A percentile compares a stretch with the other conserved stretches of the same genome.
phyloP scores from a whole-genome alignment of 1,140 invertebrate genomes.

The Diorhabda elongata region DNA sequence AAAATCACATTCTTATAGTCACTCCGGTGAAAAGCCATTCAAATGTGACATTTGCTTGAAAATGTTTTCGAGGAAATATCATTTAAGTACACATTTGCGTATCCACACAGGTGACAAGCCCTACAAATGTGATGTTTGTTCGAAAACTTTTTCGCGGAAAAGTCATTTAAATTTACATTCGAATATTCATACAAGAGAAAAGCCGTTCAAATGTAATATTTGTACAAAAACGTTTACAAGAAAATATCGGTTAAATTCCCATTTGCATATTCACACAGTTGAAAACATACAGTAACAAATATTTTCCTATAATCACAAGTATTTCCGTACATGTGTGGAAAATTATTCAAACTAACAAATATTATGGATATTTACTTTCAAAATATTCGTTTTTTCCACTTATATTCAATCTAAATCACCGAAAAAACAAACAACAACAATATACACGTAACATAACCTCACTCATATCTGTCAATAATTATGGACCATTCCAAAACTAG shows the following conservation, averaged over 20 bases:
- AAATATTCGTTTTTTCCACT: too few species aligned
- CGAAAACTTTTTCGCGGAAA: constrained; percentile 50
- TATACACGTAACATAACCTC: too few species aligned
- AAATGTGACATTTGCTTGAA: background rate
- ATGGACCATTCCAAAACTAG: too few species aligned
- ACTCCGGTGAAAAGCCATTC: background rate
- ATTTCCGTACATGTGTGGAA: too few species aligned
- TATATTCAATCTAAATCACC: too few species aligned
- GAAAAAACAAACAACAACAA: too few species aligned
- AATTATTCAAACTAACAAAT: too few species aligned
- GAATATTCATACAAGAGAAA: constrained; percentile 52
- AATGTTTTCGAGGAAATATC: background rate
- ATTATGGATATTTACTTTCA: too few species aligned
- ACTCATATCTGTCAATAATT: too few species aligned
- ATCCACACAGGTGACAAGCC: constrained; percentile 52
- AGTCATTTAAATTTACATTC: constrained; percentile 54
- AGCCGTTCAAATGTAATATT: constrained; percentile 51
- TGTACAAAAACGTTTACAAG: constrained; percentile 50
- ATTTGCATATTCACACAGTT: too few species aligned
- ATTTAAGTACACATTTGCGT: constrained; percentile 32
- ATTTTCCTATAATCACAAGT: too few species aligned
- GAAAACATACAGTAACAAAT: too few species aligned
- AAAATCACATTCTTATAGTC: background rate
- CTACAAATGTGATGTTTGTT: constrained; percentile 51
- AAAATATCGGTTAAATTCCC: background rate